Percentiles rank a stretch among this genome's conserved stretches.
phyloP scores from a whole-genome alignment of 2,888 invertebrate species.

The Psylliodes chrysocephalus region DNA sequence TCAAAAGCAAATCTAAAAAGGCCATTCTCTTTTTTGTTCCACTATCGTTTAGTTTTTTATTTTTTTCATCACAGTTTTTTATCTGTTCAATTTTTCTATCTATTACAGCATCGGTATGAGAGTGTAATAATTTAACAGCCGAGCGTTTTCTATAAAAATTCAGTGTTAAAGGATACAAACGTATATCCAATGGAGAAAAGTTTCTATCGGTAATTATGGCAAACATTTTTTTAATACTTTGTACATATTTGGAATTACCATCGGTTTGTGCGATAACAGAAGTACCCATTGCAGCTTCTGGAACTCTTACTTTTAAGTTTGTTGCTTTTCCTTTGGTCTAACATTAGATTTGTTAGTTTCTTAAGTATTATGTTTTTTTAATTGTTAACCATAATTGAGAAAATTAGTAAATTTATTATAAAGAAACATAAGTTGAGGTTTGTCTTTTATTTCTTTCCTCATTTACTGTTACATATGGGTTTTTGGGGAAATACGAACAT shows the following conservation, averaged over 20 bases:
- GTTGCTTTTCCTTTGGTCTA: no score
- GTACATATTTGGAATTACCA: conserved; percentile 76
- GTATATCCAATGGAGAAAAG: conserved; percentile 62
- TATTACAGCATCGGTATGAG: conserved; percentile 33
- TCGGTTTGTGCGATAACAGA: conserved; percentile 77
- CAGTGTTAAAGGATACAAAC: conserved; percentile 68
- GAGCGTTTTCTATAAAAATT: conserved; percentile 67
- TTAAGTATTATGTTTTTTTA: no score
- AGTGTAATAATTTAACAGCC: conserved; percentile 49
- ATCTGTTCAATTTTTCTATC: conserved; percentile 52
- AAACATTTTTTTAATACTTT: conserved; percentile 71
- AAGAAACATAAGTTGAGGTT: no score
- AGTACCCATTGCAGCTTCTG: conserved; percentile 88
- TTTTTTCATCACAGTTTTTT: background rate
- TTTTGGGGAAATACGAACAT: no score
- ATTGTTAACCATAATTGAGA: no score
- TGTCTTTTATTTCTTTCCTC: no score
- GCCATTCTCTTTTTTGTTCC: conserved; percentile 72
- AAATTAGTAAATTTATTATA: no score
- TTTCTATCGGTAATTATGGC: conserved; percentile 51
- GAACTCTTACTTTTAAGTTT: conserved; percentile 49
- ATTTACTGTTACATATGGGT: no score
- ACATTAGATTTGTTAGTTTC: no score
- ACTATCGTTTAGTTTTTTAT: conserved; percentile 44
- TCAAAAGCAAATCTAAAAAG: conserved; percentile 74